These are phyloP conservation scores for Plebejus melissa DNA, from an alignment of 2,888 invertebrate species.

Conservation along the genomic window DNA sequence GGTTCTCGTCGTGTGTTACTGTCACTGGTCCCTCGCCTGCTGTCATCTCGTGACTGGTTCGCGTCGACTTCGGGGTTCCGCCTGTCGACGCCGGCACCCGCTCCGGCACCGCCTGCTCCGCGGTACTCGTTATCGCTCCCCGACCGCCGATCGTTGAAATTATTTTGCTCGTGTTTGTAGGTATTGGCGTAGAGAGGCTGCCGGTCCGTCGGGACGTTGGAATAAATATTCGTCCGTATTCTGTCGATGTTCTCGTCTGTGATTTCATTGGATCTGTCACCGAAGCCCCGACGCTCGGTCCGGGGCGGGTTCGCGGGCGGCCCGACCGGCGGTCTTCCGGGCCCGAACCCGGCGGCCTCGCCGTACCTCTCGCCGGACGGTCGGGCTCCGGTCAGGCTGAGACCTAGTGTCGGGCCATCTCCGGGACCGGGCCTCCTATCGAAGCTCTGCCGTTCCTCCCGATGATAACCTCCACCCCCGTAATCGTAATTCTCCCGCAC, in stretches of 20 bases:
- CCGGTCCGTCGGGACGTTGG: background rate
- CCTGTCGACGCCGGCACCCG: background rate
- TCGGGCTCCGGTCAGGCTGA: background rate
- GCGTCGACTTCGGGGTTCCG: background rate
- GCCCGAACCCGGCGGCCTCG: background rate
- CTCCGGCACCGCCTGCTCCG: background rate
- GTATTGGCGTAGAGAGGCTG: background rate
- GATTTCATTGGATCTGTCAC: constrained; percentile 12
- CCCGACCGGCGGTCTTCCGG: background rate
- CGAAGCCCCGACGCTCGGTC: constrained; percentile 1
- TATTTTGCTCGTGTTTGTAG: background rate
- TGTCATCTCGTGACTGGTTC: background rate
- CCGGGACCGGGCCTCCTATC: background rate
- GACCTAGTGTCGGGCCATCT: background rate
- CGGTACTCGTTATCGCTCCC: background rate
- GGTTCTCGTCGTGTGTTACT: background rate
- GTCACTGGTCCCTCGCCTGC: background rate
- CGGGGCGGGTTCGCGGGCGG: background rate
- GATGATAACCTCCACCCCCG: background rate
- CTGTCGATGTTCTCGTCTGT: background rate
- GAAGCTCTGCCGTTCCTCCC: background rate
- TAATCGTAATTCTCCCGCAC: background rate
- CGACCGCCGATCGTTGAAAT: background rate
- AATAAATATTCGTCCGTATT: background rate
- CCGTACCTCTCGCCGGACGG: background rate